phyloP scores from a whole-genome alignment of 1,140 invertebrate genomes.

The Pseudomyrmex pallidus region DNA sequence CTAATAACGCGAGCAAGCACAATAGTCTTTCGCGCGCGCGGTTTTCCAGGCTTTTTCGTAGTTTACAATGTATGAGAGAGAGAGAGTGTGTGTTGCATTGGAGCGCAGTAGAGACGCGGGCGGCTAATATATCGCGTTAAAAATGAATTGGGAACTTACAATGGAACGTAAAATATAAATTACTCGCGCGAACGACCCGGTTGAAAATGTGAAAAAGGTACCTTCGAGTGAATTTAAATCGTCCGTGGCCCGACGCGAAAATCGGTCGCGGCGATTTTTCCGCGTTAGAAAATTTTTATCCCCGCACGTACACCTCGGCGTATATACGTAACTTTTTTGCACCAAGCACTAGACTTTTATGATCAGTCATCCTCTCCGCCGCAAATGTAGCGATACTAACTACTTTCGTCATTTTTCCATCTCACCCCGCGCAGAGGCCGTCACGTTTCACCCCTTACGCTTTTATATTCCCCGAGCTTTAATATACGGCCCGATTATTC shows the following conservation, averaged over 20 bases:
- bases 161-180: slow-evolving; percentile 49
- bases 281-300: slow-evolving; percentile 32
- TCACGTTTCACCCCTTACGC: slow-evolving; percentile 14
- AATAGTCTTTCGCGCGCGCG: not conserved
- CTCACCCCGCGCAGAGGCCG: too few species aligned
- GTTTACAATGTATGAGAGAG: not conserved
- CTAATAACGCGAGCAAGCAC: slow-evolving; percentile 12
- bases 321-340: slow-evolving; percentile 20
- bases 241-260: slow-evolving; percentile 22
- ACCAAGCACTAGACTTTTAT: slow-evolving; percentile 62
- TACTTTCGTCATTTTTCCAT: slow-evolving; percentile 61
- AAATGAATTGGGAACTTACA: slow-evolving; percentile 28
- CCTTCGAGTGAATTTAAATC: slow-evolving; percentile 33
- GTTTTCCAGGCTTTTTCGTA: not conserved
- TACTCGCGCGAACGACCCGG: slow-evolving; percentile 30
- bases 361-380: slow-evolving; percentile 69
- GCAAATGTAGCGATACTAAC: slow-evolving; percentile 75
- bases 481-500: slow-evolving; percentile 74
- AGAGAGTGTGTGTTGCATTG: too few species aligned
- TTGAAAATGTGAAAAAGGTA: slow-evolving; percentile 33
- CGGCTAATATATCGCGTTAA: slow-evolving; percentile 24
- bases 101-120: not conserved
- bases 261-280: slow-evolving; percentile 38
- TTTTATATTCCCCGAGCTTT: slow-evolving; percentile 61
- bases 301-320: slow-evolving; percentile 13